phyloP scores from a whole-genome alignment of 2,797 vertebrate species.

The Semotilus atromaculatus region DNA sequence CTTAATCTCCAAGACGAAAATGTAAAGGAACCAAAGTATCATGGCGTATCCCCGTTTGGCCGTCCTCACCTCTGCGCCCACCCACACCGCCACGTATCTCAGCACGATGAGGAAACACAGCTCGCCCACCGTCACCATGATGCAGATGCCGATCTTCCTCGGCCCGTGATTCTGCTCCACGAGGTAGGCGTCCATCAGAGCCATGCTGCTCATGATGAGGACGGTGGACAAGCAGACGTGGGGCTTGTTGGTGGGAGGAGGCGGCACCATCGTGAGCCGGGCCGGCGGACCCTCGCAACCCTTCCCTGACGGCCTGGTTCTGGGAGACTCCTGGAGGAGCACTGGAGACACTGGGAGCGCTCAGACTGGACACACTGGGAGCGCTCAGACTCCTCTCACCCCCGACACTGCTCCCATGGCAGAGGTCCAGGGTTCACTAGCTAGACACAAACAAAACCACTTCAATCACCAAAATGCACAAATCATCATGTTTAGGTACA shows the following conservation, averaged over 20 bases:
- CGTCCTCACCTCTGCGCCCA: conserved; percentile 87
- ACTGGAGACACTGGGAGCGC: conserved; percentile 54
- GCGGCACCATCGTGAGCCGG: conserved; percentile 55
- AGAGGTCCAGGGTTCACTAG: conserved; percentile 70
- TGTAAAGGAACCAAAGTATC: conserved; percentile 87
- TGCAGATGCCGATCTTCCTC: conserved; percentile 81
- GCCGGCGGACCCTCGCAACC: conserved; percentile 27
- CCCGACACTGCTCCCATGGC: conserved; percentile 70
- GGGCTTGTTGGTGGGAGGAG: conserved; percentile 81
- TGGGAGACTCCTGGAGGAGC: conserved; percentile 55
- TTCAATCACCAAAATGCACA: conserved; percentile 67
- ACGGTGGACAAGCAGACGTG: conserved; percentile 86
- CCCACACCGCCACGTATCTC: conserved; percentile 88
- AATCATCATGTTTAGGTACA: not conserved
- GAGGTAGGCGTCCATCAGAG: conserved; percentile 82
- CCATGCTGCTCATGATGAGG: conserved; percentile 85
- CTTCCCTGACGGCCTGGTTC: conserved; percentile 53
- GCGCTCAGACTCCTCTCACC: conserved; percentile 69
- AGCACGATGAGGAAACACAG: conserved; percentile 87
- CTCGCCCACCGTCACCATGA: conserved; percentile 89
- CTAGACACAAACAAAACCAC: conserved; percentile 73
- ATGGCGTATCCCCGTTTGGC: conserved; percentile 88
- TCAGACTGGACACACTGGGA: conserved; percentile 63
- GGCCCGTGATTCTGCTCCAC: conserved; percentile 86
- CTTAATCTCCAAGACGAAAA: conserved; percentile 87